Percentiles rank a stretch among this genome's conserved stretches.
phyloP scores from a whole-genome alignment of 2,113 vertebrate species.

The Damaliscus lunatus region DNA sequence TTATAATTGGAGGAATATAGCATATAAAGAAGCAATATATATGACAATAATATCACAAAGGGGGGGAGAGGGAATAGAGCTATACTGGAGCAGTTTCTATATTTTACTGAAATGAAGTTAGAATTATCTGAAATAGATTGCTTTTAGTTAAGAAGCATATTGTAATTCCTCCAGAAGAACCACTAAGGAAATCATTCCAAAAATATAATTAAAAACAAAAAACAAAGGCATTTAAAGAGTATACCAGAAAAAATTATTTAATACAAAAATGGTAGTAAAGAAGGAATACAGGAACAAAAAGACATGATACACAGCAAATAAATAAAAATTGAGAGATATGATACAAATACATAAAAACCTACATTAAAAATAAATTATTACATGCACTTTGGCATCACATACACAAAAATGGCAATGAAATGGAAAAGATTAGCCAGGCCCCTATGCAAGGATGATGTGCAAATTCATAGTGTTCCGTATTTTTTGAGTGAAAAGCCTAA shows the following conservation, averaged over 20 bases:
- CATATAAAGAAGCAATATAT: background rate
- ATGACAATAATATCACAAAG: background rate
- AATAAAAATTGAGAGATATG: background rate
- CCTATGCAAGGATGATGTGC: too few relatives aligned
- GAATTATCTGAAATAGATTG: background rate
- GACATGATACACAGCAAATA: background rate
- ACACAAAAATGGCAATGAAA: background rate
- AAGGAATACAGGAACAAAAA: background rate
- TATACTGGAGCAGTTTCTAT: background rate
- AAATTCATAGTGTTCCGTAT: background rate
- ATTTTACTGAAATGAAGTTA: conserved; percentile 2
- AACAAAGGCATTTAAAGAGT: background rate
- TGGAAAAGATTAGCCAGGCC: background rate
- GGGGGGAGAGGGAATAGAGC: background rate
- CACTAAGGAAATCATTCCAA: background rate
- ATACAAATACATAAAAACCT: background rate
- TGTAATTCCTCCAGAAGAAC: background rate
- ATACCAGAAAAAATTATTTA: background rate
- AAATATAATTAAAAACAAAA: conserved; percentile 16
- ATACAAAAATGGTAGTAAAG: background rate
- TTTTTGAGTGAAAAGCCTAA: background rate
- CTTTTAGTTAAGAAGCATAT: background rate
- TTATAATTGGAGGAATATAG: background rate
- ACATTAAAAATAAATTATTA: background rate
- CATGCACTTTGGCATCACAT: background rate